Conservation (phyloP, 2,888 invertebrate genomes). For the Incurvaria masculella region DNA sequence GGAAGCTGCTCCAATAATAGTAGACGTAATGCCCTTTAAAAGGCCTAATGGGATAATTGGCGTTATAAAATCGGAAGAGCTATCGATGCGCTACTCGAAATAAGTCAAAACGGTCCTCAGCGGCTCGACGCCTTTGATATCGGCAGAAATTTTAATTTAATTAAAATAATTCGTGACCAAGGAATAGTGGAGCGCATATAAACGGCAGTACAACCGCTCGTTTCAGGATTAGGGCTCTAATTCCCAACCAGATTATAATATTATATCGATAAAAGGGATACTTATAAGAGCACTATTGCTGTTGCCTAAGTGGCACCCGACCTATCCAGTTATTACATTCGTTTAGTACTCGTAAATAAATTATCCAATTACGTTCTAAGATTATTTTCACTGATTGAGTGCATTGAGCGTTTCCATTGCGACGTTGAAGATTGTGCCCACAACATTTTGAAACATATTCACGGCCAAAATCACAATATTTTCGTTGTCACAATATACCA, state of each 20-base stretch:
- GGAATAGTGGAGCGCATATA: not conserved
- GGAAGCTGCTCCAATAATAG: constrained; percentile 28
- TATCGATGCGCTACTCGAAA: not conserved
- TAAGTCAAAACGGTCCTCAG: not conserved
- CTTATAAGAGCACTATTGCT: not conserved
- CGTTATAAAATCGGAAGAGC: constrained; percentile 34
- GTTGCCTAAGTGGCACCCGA: not conserved
- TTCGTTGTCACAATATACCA: too few relatives aligned
- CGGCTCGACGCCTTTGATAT: not conserved
- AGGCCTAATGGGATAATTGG: constrained; percentile 39
- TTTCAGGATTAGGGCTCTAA: not conserved
- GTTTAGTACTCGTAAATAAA: too few relatives aligned
- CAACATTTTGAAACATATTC: too few relatives aligned
- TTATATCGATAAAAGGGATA: not conserved
- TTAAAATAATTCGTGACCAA: not conserved
- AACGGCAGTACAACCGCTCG: not conserved
- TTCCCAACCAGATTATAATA: not conserved
- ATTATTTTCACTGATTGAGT: too few relatives aligned
- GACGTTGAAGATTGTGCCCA: too few relatives aligned
- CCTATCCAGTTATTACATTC: too few relatives aligned
- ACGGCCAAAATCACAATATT: too few relatives aligned
- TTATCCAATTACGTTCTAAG: too few relatives aligned
- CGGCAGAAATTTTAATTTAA: not conserved
- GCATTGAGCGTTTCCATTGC: too few relatives aligned
- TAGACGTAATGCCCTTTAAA: constrained; percentile 37